A percentile compares a stretch with the other conserved stretches of the same genome.
Evolutionary conservation across 2,113 vertebrate species (phyloP).

Genomic region (Pelmatolapia mariae): DNA sequence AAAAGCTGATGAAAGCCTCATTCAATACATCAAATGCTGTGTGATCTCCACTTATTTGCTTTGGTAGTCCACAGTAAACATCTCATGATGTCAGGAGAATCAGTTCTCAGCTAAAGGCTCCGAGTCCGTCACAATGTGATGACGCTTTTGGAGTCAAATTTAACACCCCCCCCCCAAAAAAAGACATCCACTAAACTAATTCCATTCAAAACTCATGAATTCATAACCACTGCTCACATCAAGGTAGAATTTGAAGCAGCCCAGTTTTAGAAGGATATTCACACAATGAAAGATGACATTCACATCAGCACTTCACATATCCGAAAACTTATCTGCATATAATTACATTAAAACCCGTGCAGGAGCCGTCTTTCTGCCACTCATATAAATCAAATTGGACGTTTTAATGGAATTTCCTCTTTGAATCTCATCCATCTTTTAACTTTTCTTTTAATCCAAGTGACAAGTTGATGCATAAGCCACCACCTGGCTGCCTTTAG

Average conservation of each 20-base stretch:
- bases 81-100: background rate
- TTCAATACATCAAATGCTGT: background rate
- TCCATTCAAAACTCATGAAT: background rate
- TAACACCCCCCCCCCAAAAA: background rate
- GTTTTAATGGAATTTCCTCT: constrained; percentile 6
- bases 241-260: background rate
- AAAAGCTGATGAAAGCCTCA: constrained; percentile 5
- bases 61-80: background rate
- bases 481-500: background rate
- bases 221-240: background rate
- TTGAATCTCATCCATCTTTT: background rate
- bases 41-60: background rate
- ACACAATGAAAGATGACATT: background rate
- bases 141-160: background rate
- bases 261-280: background rate
- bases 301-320: background rate
- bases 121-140: background rate
- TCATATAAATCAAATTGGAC: constrained; percentile 12
- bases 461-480: background rate
- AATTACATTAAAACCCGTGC: background rate
- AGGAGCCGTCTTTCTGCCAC: background rate
- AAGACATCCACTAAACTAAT: background rate
- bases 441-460: background rate
- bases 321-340: constrained; percentile 1
- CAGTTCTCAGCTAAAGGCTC: background rate